phyloP scores from a whole-genome alignment of 92 coral and sea anemone genomes.

The Anthopleura xanthogrammica region DNA sequence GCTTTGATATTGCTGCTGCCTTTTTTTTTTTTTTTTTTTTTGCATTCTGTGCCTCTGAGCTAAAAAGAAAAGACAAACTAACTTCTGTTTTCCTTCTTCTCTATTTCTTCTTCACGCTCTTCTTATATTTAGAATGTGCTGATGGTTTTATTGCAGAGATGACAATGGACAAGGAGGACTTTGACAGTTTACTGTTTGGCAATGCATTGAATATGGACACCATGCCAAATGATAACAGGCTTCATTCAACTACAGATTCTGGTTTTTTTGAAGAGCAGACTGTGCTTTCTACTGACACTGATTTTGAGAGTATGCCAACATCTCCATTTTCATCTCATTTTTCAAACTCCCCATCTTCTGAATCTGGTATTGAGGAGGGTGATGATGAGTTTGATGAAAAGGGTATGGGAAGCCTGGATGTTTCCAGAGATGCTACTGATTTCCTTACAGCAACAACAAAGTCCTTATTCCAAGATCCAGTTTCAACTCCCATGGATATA shows the following conservation, averaged over 20 bases:
- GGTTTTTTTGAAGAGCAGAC: constrained; percentile 34
- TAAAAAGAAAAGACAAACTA: not conserved
- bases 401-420: constrained; percentile 11
- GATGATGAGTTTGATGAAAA: constrained; percentile 60
- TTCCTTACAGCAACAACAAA: not conserved
- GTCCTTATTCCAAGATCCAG: not conserved
- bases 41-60: not conserved
- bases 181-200: constrained; percentile 35
- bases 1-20: not conserved
- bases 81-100: not conserved
- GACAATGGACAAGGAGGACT: constrained; percentile 47
- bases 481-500: not conserved
- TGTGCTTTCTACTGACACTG: constrained; percentile 53
- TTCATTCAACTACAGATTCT: constrained; percentile 4
- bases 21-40: not conserved
- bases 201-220: constrained; percentile 17
- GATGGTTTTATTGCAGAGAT: constrained; percentile 61
- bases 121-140: constrained; percentile 26
- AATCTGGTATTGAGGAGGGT: constrained; percentile 82
- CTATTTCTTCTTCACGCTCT: constrained; percentile 6
- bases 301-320: constrained; percentile 56
- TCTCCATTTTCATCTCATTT: constrained; percentile 71
- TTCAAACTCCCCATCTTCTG: constrained; percentile 69
- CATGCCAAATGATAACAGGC: not conserved
- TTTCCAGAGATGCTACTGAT: not conserved